Conservation (phyloP, 1,140 invertebrate genomes). For the Brachionus sp. region DNA sequence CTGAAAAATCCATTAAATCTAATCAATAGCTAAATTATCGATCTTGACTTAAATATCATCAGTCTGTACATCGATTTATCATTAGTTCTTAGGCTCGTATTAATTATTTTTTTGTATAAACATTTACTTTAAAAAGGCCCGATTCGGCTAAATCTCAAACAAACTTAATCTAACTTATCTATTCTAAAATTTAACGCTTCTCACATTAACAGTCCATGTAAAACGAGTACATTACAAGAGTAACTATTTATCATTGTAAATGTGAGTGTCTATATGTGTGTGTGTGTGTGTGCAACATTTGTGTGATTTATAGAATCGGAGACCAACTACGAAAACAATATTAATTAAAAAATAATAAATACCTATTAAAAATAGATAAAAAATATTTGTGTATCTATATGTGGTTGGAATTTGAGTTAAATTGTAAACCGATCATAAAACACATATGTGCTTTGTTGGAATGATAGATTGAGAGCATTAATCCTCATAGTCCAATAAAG, state of each 20-base stretch:
- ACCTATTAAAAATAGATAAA: constrained; percentile 41
- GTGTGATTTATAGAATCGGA: constrained; percentile 11
- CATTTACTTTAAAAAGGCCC: constrained; percentile 16
- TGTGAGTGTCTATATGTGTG: neutral
- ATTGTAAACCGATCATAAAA: constrained; percentile 31
- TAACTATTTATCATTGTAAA: neutral
- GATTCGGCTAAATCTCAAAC: neutral
- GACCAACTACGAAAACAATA: constrained; percentile 35
- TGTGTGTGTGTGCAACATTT: neutral
- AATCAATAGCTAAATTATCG: constrained; percentile 39
- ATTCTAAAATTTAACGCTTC: neutral
- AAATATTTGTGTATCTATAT: neutral
- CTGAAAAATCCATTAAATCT: constrained; percentile 40
- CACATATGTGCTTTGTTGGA: constrained; percentile 10
- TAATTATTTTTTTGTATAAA: constrained; percentile 38
- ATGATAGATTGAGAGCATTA: neutral
- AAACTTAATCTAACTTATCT: constrained; percentile 28
- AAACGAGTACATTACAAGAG: neutral
- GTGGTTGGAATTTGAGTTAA: constrained; percentile 26
- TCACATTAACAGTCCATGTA: neutral
- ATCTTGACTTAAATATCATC: constrained; percentile 42
- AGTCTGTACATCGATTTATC: constrained; percentile 34
- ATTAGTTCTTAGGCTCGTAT: neutral
- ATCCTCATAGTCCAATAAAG: constrained; percentile 35
- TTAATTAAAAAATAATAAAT: constrained; percentile 40